These are phyloP conservation scores for Polypterus senegalus DNA, from an alignment of 2,113 vertebrate species.

Conservation along the genomic window DNA sequence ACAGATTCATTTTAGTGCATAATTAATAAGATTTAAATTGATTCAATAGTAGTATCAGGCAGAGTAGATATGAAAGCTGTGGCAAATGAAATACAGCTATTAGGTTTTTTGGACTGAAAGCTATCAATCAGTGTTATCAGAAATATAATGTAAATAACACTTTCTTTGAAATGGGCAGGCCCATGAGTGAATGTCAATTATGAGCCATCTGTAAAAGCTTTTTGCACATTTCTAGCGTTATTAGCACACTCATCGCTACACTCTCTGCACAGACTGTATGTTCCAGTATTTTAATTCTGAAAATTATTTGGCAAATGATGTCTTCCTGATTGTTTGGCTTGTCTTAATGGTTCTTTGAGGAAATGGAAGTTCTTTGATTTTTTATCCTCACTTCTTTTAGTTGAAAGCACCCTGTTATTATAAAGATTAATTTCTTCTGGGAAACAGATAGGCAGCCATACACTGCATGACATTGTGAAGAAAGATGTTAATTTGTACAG, in stretches of 20 bases:
- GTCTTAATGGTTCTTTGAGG: background rate
- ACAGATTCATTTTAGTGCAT: no score
- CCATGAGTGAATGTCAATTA: slow-evolving; percentile 19
- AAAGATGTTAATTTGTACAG: no score
- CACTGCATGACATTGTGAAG: no score
- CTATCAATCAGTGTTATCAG: slow-evolving; percentile 23
- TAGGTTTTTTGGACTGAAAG: slow-evolving; percentile 10
- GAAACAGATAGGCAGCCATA: no score
- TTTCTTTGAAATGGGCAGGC: slow-evolving; percentile 20
- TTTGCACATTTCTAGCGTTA: slow-evolving; percentile 30
- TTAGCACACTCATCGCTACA: slow-evolving; percentile 29
- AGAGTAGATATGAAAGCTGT: no score
- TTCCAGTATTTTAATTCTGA: background rate
- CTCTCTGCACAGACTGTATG: slow-evolving; percentile 4
- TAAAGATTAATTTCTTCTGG: background rate
- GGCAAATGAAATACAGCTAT: background rate
- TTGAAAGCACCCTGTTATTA: background rate
- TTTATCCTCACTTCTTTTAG: background rate
- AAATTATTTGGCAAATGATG: background rate
- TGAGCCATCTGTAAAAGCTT: slow-evolving; percentile 14
- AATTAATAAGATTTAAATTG: no score
- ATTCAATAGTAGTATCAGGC: no score
- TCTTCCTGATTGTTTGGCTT: background rate
- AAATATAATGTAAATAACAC: slow-evolving; percentile 11
- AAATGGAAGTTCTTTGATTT: background rate